Conservation (phyloP, 2,797 vertebrate species). For the Scyliorhinus canicula region DNA sequence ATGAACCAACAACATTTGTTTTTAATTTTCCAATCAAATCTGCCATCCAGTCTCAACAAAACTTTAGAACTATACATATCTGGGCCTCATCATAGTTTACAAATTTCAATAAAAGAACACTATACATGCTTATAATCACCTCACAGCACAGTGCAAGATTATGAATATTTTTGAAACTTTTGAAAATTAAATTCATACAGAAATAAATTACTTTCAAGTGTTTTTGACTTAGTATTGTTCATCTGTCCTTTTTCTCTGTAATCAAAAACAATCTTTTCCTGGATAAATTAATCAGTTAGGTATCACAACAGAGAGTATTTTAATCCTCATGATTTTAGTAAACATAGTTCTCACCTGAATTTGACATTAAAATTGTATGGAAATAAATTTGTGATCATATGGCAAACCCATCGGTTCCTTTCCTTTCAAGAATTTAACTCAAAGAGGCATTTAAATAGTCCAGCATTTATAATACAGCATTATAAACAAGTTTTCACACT, state of each 20-base stretch:
- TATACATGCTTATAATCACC: neutral
- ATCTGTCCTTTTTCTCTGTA: neutral
- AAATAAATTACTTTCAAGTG: neutral
- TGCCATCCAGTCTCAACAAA: neutral
- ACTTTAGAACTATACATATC: neutral
- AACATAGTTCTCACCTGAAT: neutral
- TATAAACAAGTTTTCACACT: neutral
- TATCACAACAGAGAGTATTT: neutral
- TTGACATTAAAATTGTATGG: neutral
- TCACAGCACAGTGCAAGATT: neutral
- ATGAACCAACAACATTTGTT: neutral
- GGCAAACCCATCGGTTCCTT: neutral
- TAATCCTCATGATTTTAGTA: neutral
- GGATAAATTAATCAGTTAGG: neutral
- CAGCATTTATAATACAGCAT: neutral
- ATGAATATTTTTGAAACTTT: neutral
- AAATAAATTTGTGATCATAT: neutral
- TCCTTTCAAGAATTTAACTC: neutral
- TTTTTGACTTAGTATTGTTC: neutral
- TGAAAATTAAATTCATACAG: neutral
- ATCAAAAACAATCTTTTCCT: neutral
- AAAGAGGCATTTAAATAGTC: neutral
- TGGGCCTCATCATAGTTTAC: neutral
- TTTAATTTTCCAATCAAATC: neutral
- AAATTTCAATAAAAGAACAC: neutral